Evolutionary conservation across 53 echinoderm and acorn worm species (phyloP), one percentile per base, ranked within the genome.

Genomic region (Astropecten irregularis): DNA sequence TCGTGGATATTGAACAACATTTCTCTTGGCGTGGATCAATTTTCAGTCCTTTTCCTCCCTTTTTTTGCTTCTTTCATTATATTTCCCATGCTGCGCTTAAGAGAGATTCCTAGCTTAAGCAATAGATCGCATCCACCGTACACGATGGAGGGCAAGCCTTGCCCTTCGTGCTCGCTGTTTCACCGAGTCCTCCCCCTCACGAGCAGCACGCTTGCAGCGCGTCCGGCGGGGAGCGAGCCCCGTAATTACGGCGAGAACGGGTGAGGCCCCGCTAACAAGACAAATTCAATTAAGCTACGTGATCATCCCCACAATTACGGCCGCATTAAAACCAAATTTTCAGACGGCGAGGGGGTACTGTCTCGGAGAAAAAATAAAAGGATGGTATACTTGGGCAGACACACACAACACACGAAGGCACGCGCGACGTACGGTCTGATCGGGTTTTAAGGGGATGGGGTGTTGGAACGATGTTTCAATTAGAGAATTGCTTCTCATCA

Each of bases 291-390:
- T 74, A 74, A 26, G 31, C 22, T 50, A 36, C 57, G 74, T 40
- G 74, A 55, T 74, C 74, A 74, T 74, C 74, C 57, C 74, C 13
- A 57, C 74, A 74, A 74, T 74, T 74, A 40, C 40, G 73, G 54
- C 32, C 55, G 74, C 25, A 73, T 73, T 18, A 74, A 57, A 57
- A 56, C 40, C 36, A 40, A 18, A 53, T 25, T 14, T 15, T 64
- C 6, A 2, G 64, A 18, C 18, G 64, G 28, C 2, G 64, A 35
- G 14, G 64, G 18, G 1, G 36, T 18, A 8, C 11, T 42, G 6
- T 42, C n/a, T n/a, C n/a, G n/a, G n/a, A n/a, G n/a, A n/a, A n/a
- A n/a, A n/a, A n/a, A n/a, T n/a, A n/a, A n/a, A n/a, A n/a, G n/a
- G n/a, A n/a, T n/a, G n/a, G n/a, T n/a, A n/a, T n/a, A n/a, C n/a